A percentile compares a stretch with the other conserved stretches of the same genome.
Evolutionary conservation across 2,113 vertebrate genomes (phyloP).

Genomic region (Ophiodon elongatus): DNA sequence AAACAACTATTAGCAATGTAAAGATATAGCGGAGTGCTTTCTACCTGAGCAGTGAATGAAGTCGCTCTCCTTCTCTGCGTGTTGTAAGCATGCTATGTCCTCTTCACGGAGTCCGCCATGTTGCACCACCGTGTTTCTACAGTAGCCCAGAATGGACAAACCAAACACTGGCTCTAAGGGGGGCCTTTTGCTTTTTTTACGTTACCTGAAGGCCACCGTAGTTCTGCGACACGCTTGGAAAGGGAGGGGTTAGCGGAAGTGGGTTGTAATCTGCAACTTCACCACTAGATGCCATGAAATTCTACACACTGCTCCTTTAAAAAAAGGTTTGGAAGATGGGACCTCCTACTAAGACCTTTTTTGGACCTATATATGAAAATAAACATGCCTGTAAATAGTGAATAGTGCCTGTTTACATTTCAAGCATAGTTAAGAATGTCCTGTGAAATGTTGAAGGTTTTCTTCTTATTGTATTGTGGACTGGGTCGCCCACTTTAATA

Average conservation of each 20-base stretch:
- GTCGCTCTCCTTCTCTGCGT: background rate
- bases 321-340: background rate
- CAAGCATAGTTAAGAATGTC: too few species aligned
- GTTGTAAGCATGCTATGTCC: background rate
- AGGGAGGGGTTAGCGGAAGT: background rate
- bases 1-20: too few species aligned
- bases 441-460: too few species aligned
- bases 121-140: background rate
- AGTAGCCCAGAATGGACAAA: background rate
- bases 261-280: background rate
- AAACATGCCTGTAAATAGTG: background rate
- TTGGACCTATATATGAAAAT: background rate
- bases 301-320: background rate
- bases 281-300: background rate
- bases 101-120: background rate
- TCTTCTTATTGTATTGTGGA: too few species aligned
- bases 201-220: background rate
- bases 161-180: background rate
- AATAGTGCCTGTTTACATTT: too few species aligned
- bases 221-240: background rate
- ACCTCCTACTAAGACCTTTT: background rate
- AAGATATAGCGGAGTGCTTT: too few species aligned
- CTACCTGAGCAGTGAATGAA: too few species aligned
- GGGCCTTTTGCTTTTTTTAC: background rate
- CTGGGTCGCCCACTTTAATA: too few species aligned